A percentile compares a stretch with the other conserved stretches of the same genome.
These are phyloP conservation scores for Lagenorhynchus albirostris DNA, from an alignment of 2,113 vertebrate species.

Conservation along the genomic window DNA sequence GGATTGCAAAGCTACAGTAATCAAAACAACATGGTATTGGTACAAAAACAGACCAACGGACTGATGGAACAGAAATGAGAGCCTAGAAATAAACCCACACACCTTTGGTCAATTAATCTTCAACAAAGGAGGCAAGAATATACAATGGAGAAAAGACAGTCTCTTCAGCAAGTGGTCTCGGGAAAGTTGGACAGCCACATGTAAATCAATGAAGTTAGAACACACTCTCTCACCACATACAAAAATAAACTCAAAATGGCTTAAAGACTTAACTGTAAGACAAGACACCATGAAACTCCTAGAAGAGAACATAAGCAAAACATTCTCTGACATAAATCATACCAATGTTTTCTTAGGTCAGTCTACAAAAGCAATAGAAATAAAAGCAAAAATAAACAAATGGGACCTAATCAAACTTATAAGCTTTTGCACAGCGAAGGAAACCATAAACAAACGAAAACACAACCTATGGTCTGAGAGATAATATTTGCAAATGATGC, in stretches of 20 bases:
- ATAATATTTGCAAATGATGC: not conserved
- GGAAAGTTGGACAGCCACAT: not conserved
- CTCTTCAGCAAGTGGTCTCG: not conserved
- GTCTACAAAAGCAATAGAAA: not conserved
- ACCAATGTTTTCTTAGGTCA: not conserved
- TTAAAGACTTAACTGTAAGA: not conserved
- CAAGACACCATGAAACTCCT: not conserved
- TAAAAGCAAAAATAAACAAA: not conserved
- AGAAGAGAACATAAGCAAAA: not conserved
- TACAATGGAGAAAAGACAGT: not conserved
- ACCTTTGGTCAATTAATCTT: no score
- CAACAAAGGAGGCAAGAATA: not conserved
- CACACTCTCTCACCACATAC: not conserved
- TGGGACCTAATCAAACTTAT: not conserved
- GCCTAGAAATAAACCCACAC: no score
- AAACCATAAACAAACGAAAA: not conserved
- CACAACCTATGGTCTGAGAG: not conserved
- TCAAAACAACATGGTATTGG: no score
- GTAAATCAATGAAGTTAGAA: not conserved
- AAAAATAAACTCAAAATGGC: not conserved
- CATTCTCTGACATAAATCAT: not conserved
- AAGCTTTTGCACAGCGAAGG: not conserved
- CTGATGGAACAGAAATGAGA: no score
- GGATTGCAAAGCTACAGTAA: no score
- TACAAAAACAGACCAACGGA: no score